Base-by-base conservation (phyloP, 2,797 vertebrate genomes). In the Sebastes glaucus region DNA sequence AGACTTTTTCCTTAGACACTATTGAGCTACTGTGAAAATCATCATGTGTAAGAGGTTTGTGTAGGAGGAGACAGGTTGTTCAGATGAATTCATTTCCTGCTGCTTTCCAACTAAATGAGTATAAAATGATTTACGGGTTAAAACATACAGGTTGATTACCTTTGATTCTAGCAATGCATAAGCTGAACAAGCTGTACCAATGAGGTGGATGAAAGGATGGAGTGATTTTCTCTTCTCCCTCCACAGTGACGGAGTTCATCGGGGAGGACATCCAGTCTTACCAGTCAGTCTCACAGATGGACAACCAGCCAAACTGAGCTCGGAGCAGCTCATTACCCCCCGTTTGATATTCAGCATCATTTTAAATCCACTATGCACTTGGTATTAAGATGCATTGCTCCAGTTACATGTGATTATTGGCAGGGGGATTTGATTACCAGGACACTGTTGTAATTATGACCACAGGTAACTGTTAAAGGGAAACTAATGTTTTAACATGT, bases 211-310 rank as follows among this genome's bases (percentile, higher is more conserved):
- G 0, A 46, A 70, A 13, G 18, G 59, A 20, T 71, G 30, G 7
- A 46, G 23, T 23, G 28, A 75, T 59, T 76, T 14, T 76, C 7
- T 83, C 49, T 64, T 74, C 57, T 85, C 49, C 84, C 84, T 83
- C 75, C 62, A 55, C 93, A 98, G 97, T 98, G 90, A 97, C 96
- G 67, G 97, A 98, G 94, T 98, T 97, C 92, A 98, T 98, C 28
- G 97, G 97, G 25, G 96, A 97, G 90, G 97, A 98, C 91, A 95
- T 98, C 92, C 95, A 94, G 82, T 95, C 95, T 22, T 97, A 97
- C 90, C 96, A 97, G 69, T 91, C 93, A 3, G 81, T 78, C 42
- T 91, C 94, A 52, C 94, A 96, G 59, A 95, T 96, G 91, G 92
- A 96, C 93, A 94, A 96, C 96, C 91, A 93, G 81, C 93, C 93